Percentiles rank a stretch among this genome's conserved stretches.
phyloP scores from a whole-genome alignment of 2,113 vertebrate species.

The Eulemur rufifrons region DNA sequence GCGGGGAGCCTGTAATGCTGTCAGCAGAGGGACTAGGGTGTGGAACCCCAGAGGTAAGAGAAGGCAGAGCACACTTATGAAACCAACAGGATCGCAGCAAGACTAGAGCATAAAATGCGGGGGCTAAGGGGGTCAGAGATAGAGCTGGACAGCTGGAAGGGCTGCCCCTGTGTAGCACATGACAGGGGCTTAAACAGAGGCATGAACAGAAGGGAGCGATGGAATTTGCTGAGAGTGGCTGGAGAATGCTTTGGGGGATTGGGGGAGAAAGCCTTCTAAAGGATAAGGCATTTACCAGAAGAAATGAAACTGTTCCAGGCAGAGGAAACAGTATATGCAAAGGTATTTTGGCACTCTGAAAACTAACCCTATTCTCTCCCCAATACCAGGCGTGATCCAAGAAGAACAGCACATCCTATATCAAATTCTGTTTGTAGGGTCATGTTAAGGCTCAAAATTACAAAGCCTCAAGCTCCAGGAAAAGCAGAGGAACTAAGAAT shows the following conservation, averaged over 20 bases:
- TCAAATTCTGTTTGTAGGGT: not conserved
- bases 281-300: not conserved
- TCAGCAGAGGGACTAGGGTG: not conserved
- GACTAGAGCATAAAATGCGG: too few relatives aligned
- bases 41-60: not conserved
- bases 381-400: not conserved
- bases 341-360: not conserved
- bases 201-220: too few relatives aligned
- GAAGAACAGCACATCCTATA: not conserved
- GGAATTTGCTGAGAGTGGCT: not conserved
- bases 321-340: not conserved
- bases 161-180: accelerated
- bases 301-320: not conserved
- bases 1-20: accelerated
- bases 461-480: not conserved
- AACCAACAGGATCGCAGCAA: not conserved
- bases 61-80: not conserved
- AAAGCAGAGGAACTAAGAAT: not conserved
- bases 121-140: accelerated
- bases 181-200: not conserved
- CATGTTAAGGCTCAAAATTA: not conserved
- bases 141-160: not conserved
- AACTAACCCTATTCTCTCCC: not conserved
- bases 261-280: not conserved
- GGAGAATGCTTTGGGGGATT: not conserved